These are phyloP conservation scores for Cephus spinipes DNA, from an alignment of 2,888 invertebrate species.

Conservation along the genomic window DNA sequence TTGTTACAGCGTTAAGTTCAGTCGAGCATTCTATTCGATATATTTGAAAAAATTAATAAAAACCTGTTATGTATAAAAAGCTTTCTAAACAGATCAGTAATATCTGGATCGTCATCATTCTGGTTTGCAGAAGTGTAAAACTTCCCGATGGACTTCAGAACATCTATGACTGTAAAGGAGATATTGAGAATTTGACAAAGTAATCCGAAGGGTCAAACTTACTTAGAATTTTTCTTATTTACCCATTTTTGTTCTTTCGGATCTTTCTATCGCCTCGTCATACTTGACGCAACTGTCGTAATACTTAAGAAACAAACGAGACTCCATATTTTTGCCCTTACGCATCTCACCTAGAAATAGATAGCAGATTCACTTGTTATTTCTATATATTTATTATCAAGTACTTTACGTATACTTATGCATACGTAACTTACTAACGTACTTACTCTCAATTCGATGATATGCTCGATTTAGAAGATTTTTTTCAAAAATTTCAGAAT, in stretches of 20 bases:
- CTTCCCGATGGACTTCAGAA: slow-evolving; percentile 34
- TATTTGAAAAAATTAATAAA: not conserved
- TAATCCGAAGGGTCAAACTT: not conserved
- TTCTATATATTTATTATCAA: not conserved
- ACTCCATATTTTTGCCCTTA: slow-evolving; percentile 10
- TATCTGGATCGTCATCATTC: slow-evolving; percentile 15
- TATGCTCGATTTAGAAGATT: slow-evolving; percentile 32
- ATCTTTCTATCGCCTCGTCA: slow-evolving; percentile 23
- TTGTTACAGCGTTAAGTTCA: slow-evolving; percentile 11
- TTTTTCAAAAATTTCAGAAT: slow-evolving; percentile 37
- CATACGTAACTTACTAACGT: not conserved
- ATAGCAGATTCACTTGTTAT: slow-evolving; percentile 2
- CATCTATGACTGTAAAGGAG: slow-evolving; percentile 30
- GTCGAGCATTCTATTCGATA: not conserved
- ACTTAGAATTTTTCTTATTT: slow-evolving; percentile 22
- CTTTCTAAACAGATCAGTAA: slow-evolving; percentile 40
- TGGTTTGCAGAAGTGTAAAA: slow-evolving; percentile 34
- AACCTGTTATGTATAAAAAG: slow-evolving; percentile 45
- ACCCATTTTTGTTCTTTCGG: slow-evolving; percentile 37
- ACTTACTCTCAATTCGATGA: slow-evolving; percentile 42
- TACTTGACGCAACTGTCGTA: slow-evolving; percentile 48
- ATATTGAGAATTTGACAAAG: not conserved
- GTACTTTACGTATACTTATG: too few relatives aligned
- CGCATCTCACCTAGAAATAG: slow-evolving; percentile 27
- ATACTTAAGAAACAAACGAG: slow-evolving; percentile 33